A percentile compares a stretch with the other conserved stretches of the same genome.
phyloP scores from a whole-genome alignment of 2,888 invertebrate genomes.

The Chelonus formosanus region DNA sequence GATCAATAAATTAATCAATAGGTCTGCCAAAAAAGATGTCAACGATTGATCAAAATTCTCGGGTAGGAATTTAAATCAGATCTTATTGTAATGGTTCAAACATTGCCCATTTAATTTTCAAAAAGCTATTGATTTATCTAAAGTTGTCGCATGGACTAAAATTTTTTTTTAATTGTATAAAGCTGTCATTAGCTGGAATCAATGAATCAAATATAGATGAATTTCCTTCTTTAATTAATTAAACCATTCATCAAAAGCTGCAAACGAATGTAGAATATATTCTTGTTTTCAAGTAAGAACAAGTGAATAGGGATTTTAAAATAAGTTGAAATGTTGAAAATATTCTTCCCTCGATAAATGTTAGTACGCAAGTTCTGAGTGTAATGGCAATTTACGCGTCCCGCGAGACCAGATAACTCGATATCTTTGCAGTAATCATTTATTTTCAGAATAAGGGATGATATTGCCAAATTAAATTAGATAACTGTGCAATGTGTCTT shows the following conservation, averaged over 20 bases:
- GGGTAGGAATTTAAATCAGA: neutral
- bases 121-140: too few species aligned
- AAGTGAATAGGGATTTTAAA: slow-evolving; percentile 8
- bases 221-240: too few species aligned
- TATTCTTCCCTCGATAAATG: slow-evolving; percentile 33
- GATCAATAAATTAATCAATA: slow-evolving; percentile 7
- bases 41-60: neutral
- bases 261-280: too few species aligned
- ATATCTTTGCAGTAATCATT: slow-evolving; percentile 63
- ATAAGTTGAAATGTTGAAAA: slow-evolving; percentile 27
- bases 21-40: neutral
- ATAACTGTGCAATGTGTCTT: slow-evolving; percentile 58
- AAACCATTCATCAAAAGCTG: too few species aligned
- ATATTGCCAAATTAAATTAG: slow-evolving; percentile 65
- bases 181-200: too few species aligned
- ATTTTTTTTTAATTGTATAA: too few species aligned
- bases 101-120: too few species aligned
- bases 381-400: slow-evolving; percentile 65
- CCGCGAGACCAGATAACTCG: slow-evolving; percentile 63
- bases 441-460: slow-evolving; percentile 61
- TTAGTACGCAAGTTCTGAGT: slow-evolving; percentile 40
- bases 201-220: too few species aligned
- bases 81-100: too few species aligned
- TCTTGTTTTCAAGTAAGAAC: too few species aligned
- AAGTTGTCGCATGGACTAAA: too few species aligned